Evolutionary conservation across 2,797 vertebrate species (phyloP).

Genomic region (Pristis pectinata): DNA sequence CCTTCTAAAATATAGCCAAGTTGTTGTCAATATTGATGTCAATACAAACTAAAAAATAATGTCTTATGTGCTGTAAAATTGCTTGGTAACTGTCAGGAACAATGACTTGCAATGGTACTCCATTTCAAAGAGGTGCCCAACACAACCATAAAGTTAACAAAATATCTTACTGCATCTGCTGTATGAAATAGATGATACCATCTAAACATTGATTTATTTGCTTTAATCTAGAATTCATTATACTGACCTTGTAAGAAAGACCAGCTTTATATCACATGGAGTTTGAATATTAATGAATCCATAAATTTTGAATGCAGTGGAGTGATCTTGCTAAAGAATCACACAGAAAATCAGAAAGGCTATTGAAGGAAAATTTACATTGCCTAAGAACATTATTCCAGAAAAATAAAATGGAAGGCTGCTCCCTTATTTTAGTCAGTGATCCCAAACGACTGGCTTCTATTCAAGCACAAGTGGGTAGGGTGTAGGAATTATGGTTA

Average conservation of each 20-base stretch:
- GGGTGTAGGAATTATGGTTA: neutral
- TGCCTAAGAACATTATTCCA: neutral
- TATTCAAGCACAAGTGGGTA: neutral
- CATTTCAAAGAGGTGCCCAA: neutral
- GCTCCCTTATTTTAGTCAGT: neutral
- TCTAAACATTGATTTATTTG: neutral
- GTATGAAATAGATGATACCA: neutral
- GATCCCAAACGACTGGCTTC: neutral
- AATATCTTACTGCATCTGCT: neutral
- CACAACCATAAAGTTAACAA: neutral
- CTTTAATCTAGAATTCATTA: neutral
- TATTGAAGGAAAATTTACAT: neutral
- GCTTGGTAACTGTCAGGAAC: neutral
- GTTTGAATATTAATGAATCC: neutral
- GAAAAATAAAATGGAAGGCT: slow-evolving; percentile 1
- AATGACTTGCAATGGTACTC: neutral
- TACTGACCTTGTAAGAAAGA: neutral
- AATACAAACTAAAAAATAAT: neutral
- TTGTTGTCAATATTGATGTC: neutral
- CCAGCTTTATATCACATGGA: neutral
- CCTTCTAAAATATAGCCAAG: neutral
- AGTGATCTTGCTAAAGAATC: neutral
- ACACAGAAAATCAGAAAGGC: neutral
- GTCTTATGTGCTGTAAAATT: neutral
- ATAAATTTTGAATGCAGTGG: neutral